Evolutionary conservation across 2,113 vertebrate genomes (phyloP), one percentile per base, ranked within the genome.

Genomic region (Leptobrachium ailaonicum): DNA sequence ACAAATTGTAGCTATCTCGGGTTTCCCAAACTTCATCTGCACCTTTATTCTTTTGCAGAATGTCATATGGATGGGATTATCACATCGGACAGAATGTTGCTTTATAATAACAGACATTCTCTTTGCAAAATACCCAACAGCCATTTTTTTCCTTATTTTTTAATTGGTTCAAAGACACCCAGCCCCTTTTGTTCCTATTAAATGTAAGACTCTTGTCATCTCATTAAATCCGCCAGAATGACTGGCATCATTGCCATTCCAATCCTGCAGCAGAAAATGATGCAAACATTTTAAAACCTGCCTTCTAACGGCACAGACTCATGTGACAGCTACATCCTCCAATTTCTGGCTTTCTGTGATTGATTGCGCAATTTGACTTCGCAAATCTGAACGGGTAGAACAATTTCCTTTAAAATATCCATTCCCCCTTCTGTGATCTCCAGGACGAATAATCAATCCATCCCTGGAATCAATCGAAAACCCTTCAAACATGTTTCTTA

Each of bases 341-440:
- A 75, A 70, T 81, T 66, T 79, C 75, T 75, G 74, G 45, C 0
- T 1, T 58, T 63, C 6, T 50, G 0, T 83, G 84, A 83, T 83
- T 82, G 84, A 87, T 87, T 82, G 76, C 44, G 43, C 80, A 73
- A 11, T 70, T 53, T 10, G 6, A 0, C 0, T 42, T 0, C 73
- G 73, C 1, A 79, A 87, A 64, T 56, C 83, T 71, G 2, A 76
- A 76, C 79, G 82, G 77, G 73, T 60, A 0, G 10, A 77, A 83
- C 82, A 85, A 76, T 82, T 74, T 60, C 71, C 79, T 78, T 81
- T 83, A 43, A 82, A 82, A 86, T 86, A 83, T 85, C 79, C 2
- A 32, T 82, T 71, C 12, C 78, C 81, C 78, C 75, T 79, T 77
- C 50, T 82, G 79, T 41, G 82, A 71, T 81, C 69, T 82, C 86